A percentile compares a stretch with the other conserved stretches of the same genome.
These are phyloP conservation scores for Drosophila recens DNA, from an alignment of 2,888 invertebrate genomes.

Conservation along the genomic window DNA sequence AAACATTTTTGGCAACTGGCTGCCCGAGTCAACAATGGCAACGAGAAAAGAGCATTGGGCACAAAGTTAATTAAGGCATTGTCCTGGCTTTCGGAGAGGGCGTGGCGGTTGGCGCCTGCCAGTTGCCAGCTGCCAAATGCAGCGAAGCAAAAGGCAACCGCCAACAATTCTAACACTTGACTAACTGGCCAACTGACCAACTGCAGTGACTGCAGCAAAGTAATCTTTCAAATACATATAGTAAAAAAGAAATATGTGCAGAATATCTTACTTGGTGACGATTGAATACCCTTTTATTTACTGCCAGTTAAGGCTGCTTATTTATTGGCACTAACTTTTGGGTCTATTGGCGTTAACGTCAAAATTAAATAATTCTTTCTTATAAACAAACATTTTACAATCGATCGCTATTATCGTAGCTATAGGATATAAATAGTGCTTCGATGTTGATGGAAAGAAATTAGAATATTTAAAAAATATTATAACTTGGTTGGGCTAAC, in stretches of 20 bases:
- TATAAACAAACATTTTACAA: neutral
- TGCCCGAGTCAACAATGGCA: conserved; percentile 52
- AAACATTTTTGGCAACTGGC: conserved; percentile 49
- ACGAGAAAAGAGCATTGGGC: conserved; percentile 28
- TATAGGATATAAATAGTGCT: too few species aligned
- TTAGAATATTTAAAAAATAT: too few species aligned
- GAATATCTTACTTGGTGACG: neutral
- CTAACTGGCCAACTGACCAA: conserved; percentile 18
- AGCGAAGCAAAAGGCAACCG: conserved; percentile 23
- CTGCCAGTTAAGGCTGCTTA: too few species aligned
- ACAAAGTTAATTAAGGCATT: conserved; percentile 69
- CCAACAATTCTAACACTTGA: conserved; percentile 20
- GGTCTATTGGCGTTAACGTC: too few species aligned
- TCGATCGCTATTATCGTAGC: too few species aligned
- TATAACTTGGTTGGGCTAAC: too few species aligned
- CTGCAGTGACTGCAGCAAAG: conserved; percentile 9
- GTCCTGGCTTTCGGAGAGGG: conserved; percentile 4
- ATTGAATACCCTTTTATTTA: neutral
- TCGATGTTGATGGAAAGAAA: neutral
- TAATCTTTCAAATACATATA: conserved; percentile 44
- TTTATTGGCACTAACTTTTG: too few species aligned
- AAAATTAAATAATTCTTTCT: neutral
- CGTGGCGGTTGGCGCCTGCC: conserved; percentile 21
- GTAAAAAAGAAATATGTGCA: conserved; percentile 3
- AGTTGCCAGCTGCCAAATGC: conserved; percentile 56